Base-by-base conservation (phyloP, 2,888 invertebrate genomes). In the Chrysolina americana region DNA sequence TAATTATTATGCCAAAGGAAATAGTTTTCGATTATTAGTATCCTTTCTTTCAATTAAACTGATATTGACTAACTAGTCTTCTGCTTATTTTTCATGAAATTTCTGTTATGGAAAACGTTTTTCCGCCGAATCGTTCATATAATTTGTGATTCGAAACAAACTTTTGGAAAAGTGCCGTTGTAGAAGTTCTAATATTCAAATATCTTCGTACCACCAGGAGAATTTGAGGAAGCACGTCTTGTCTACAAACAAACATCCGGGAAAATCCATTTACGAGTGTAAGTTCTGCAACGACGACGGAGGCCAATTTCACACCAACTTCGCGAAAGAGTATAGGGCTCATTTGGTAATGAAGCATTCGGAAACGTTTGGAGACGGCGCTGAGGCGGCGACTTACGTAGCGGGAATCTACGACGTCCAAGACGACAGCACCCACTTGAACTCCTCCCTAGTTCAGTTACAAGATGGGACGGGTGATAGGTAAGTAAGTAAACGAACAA, bases 221-320 rank as follows among this genome's bases (percentile, higher is more conserved):
- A 97, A 97, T 86, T 91, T 97, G 13, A 91, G 97, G 5, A 96
- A 97, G 84, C 97, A 97, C 88, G 93, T 96, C 1, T 88, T 96
- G 0, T 92, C 92, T 47, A 95, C 95, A 11, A 93, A 91, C 71
- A 92, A 94, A 68, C 97, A 97, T 88, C 91, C 91, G 0, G 95
- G 95, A 0, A 91, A 93, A 83, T 92, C 89, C 74, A 90, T 97
- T 56, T 97, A 97, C 87, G 92, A 93, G 74, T 97, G 97, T 85
- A 89, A 90, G 70, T 89, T 91, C 66, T 96, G 96, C 85, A 81
- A 79, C 0, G 79, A 76, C 0, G 79, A 76, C 1, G 64, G 17
- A 17, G 63, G 65, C 44, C 50, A 66, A 69, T 93, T 89, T 86
- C 89, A 89, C 47, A 92, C 92, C 11, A 94, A 95, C 86, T 91